These are phyloP conservation scores for Habropoda laboriosa DNA, from an alignment of 1,140 invertebrate species.

Conservation along the genomic window DNA sequence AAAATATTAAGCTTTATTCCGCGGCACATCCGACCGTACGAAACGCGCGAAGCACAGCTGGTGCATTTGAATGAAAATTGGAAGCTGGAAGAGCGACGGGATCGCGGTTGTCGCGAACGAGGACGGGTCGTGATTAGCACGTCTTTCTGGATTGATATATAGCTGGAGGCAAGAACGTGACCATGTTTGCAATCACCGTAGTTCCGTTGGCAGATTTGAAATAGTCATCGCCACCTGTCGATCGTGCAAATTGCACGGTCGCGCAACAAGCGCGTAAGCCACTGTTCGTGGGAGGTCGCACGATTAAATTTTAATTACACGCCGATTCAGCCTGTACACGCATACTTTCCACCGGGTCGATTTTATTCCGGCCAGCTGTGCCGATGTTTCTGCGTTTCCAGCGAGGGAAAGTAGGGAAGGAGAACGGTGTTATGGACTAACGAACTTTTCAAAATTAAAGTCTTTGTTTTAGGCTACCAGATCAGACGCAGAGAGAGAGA, in stretches of 20 bases:
- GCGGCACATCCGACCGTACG: not conserved
- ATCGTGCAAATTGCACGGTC: slow-evolving; percentile 61
- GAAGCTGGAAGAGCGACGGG: slow-evolving; percentile 51
- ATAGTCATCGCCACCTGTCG: slow-evolving; percentile 65
- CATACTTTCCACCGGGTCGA: slow-evolving; percentile 11
- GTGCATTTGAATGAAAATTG: slow-evolving; percentile 62
- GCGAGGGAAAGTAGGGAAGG: not conserved
- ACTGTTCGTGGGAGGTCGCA: slow-evolving; percentile 18
- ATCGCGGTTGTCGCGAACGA: slow-evolving; percentile 53
- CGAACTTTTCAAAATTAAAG: slow-evolving; percentile 19
- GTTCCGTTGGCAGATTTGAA: slow-evolving; percentile 47
- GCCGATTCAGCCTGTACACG: slow-evolving; percentile 17
- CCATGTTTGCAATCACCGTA: slow-evolving; percentile 58
- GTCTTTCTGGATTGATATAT: slow-evolving; percentile 66
- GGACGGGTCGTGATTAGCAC: slow-evolving; percentile 65
- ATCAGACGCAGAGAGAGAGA: too few species aligned
- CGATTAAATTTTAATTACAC: slow-evolving; percentile 63
- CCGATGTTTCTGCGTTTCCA: slow-evolving; percentile 9
- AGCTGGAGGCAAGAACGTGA: slow-evolving; percentile 58
- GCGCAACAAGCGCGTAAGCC: slow-evolving; percentile 54
- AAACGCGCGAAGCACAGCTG: slow-evolving; percentile 39
- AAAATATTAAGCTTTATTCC: slow-evolving; percentile 59
- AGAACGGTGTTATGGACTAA: not conserved
- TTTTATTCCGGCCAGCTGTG: slow-evolving; percentile 5
- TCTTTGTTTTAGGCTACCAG: not conserved